Conservation (phyloP, 2,797 vertebrate genomes). For the Hapalemur alaotrensis region DNA sequence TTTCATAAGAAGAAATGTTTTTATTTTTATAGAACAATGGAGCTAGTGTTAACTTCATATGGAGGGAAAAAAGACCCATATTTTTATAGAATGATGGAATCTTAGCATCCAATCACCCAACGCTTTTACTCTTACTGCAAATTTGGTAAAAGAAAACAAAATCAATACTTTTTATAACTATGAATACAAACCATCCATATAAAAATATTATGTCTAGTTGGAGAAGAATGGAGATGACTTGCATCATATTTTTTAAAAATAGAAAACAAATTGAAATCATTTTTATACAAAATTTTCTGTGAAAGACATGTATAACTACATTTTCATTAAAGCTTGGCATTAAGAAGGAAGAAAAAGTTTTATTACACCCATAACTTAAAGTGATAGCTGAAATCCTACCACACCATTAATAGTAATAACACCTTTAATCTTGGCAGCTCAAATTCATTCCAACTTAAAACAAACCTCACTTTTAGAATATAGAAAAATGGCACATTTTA, state of each 20-base stretch:
- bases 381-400: background rate
- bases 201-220: background rate
- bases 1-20: background rate
- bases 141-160: background rate
- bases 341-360: background rate
- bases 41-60: background rate
- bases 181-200: background rate
- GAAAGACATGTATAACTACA: background rate
- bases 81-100: background rate
- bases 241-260: background rate
- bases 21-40: background rate
- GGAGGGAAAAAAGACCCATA: background rate
- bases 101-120: background rate
- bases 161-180: background rate
- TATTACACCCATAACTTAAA: background rate
- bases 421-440: background rate
- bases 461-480: background rate
- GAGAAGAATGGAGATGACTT: background rate
- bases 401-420: background rate
- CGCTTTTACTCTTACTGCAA: background rate
- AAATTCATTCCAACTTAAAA: background rate
- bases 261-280: background rate
- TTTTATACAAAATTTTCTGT: background rate
- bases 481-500: background rate
- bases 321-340: background rate